phyloP scores from a whole-genome alignment of 2,888 invertebrate species.

The Exephanes ischioxanthus region DNA sequence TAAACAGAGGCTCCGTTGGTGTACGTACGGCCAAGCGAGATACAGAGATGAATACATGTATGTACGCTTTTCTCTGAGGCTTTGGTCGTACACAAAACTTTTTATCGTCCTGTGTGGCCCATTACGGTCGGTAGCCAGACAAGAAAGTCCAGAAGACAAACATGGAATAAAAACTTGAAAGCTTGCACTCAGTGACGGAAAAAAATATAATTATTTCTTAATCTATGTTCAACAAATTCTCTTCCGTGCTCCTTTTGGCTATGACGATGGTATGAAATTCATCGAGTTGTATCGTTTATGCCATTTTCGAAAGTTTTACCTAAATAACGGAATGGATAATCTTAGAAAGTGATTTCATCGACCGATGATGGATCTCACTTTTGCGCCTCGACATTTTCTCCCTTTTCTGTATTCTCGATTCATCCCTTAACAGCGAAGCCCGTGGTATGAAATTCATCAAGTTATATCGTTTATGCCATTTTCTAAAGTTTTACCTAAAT shows the following conservation, averaged over 20 bases:
- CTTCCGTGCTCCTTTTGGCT: background rate
- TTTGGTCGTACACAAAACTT: slow-evolving; percentile 74
- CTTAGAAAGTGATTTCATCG: slow-evolving; percentile 32
- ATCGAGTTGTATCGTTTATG: background rate
- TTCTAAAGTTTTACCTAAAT: too few species aligned
- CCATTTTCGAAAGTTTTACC: background rate
- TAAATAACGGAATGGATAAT: background rate
- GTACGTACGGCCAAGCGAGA: slow-evolving; percentile 36
- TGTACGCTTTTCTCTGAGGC: slow-evolving; percentile 72
- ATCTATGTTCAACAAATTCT: background rate
- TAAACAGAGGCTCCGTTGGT: slow-evolving; percentile 63
- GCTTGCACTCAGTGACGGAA: background rate
- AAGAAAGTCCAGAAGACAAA: slow-evolving; percentile 43
- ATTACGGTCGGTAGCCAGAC: slow-evolving; percentile 71
- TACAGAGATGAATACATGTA: slow-evolving; percentile 44
- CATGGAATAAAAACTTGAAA: slow-evolving; percentile 51
- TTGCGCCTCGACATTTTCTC: background rate
- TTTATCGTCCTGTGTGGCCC: slow-evolving; percentile 80
- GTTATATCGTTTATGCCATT: too few species aligned
- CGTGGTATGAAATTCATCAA: too few species aligned
- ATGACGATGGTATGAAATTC: background rate
- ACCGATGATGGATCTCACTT: slow-evolving; percentile 8
- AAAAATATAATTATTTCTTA: background rate
- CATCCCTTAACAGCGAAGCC: too few species aligned
- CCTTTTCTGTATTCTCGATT: slow-evolving; percentile 32